Conservation (phyloP, 2,888 invertebrate genomes). For the Arge pagana region DNA sequence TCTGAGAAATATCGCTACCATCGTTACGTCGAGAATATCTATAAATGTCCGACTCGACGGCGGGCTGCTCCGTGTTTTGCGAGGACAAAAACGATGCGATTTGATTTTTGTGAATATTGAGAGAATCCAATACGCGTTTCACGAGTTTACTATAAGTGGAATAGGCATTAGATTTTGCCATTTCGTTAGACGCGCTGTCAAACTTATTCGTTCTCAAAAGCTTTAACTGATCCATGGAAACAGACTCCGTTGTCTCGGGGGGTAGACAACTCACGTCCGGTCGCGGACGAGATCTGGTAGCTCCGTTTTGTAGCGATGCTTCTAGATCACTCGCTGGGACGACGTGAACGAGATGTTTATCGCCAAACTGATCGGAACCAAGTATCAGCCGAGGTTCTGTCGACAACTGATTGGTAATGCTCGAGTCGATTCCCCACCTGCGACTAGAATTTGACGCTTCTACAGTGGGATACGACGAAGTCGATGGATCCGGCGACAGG, state of each 20-base stretch:
- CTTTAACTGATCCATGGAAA: too few relatives aligned
- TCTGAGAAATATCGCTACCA: too few relatives aligned
- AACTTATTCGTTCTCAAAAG: too few relatives aligned
- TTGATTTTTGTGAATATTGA: constrained; percentile 36
- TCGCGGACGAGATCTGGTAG: too few relatives aligned
- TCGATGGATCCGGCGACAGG: constrained; percentile 2
- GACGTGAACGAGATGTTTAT: constrained; percentile 45
- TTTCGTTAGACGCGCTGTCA: too few relatives aligned
- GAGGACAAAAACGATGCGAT: constrained; percentile 39
- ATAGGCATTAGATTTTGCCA: too few relatives aligned
- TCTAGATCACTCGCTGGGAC: constrained; percentile 31
- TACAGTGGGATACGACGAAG: constrained; percentile 10
- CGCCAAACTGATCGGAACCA: constrained; percentile 43
- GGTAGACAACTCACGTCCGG: too few relatives aligned
- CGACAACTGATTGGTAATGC: too few relatives aligned
- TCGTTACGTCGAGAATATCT: too few relatives aligned
- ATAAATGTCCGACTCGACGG: too few relatives aligned
- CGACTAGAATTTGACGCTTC: not conserved
- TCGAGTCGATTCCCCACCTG: constrained; percentile 1
- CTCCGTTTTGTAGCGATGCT: too few relatives aligned
- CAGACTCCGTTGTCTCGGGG: too few relatives aligned
- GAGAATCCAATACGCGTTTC: constrained; percentile 36
- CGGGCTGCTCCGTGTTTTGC: not conserved
- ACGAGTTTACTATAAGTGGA: constrained; percentile 33
- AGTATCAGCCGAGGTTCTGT: constrained; percentile 39